Evolutionary conservation across 2,797 vertebrate genomes (phyloP).

Genomic region (Mustela erminea): DNA sequence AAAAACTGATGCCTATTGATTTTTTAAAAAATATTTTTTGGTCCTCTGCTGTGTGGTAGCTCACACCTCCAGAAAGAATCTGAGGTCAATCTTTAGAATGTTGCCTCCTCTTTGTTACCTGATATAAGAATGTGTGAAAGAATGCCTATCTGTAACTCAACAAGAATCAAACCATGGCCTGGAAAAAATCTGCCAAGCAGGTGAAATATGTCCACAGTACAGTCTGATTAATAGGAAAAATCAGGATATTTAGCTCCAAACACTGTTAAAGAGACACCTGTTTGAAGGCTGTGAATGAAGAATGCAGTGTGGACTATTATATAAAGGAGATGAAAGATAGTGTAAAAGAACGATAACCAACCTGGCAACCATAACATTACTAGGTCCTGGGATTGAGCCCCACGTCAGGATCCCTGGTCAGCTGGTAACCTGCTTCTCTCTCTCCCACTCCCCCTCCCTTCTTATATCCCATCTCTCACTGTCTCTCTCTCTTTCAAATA

Average conservation of each 20-base stretch:
- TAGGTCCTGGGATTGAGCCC: too few relatives aligned
- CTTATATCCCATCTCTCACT: too few relatives aligned
- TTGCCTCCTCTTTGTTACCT: not conserved
- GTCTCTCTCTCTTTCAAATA: too few relatives aligned
- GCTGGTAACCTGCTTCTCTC: too few relatives aligned
- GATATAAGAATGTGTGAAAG: not conserved
- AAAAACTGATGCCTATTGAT: not conserved
- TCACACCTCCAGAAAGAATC: not conserved
- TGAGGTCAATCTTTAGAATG: not conserved
- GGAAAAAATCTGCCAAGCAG: not conserved
- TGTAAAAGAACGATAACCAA: conserved; percentile 16
- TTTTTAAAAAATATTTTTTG: not conserved
- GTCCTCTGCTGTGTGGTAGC: not conserved
- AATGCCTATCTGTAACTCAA: not conserved
- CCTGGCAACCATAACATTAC: too few relatives aligned
- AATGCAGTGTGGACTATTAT: not conserved
- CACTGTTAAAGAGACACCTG: not conserved
- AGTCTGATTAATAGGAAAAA: conserved; percentile 16
- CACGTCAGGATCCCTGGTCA: too few relatives aligned
- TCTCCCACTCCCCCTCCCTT: too few relatives aligned
- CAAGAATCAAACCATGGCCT: not conserved
- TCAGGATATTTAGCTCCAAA: not conserved
- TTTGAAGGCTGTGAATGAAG: not conserved
- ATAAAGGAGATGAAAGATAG: not conserved
- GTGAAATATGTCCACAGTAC: not conserved